phyloP scores from a whole-genome alignment of 1,140 invertebrate genomes.

The Dinothrombium tinctorium region DNA sequence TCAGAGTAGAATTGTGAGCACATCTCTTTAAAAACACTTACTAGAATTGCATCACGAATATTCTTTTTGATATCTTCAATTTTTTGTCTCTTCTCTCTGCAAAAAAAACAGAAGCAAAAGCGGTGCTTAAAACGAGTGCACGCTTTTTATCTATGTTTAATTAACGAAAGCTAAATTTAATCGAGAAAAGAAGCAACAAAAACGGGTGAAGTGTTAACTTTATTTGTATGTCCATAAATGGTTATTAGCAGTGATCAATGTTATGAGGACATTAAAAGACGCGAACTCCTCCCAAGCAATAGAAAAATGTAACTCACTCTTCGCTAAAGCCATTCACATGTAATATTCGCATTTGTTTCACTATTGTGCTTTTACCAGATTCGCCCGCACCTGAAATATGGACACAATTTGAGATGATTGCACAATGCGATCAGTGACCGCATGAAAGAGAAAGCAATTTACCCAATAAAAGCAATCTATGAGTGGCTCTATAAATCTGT shows the following conservation, averaged over 20 bases:
- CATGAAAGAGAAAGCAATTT: slow-evolving; percentile 17
- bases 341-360: slow-evolving; percentile 99
- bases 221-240: not conserved
- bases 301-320: slow-evolving; percentile 34
- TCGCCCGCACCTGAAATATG: slow-evolving; percentile 33
- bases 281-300: too few species aligned
- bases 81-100: slow-evolving; percentile 85
- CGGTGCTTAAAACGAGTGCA: too few species aligned
- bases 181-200: not conserved
- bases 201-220: not conserved
- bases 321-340: slow-evolving; percentile 96
- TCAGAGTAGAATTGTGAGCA: not conserved
- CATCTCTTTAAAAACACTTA: slow-evolving; percentile 32
- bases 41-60: slow-evolving; percentile 95
- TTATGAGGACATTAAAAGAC: not conserved
- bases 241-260: not conserved
- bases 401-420: not conserved
- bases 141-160: too few species aligned
- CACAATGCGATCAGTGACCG: not conserved
- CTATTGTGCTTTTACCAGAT: slow-evolving; percentile 47
- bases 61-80: slow-evolving; percentile 99
- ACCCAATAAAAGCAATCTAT: slow-evolving; percentile 76
- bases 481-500: slow-evolving; percentile 88
- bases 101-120: slow-evolving; percentile 14
- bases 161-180: not conserved